Evolutionary conservation across 2,888 invertebrate species (phyloP), one percentile per base, ranked within the genome.

Genomic region (Eupithecia centaureata): DNA sequence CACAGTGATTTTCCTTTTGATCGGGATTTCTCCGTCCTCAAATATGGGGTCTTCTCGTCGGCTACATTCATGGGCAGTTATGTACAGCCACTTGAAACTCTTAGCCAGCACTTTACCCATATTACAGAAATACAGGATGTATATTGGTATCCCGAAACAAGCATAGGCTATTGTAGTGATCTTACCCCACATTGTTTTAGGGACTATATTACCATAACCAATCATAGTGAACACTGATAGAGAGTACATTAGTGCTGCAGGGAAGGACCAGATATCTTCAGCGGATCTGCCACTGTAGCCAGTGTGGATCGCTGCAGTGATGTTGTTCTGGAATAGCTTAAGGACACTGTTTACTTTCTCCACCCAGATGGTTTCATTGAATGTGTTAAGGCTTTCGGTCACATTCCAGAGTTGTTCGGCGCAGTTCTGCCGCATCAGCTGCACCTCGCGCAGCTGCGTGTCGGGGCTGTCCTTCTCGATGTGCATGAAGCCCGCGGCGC

Each of bases 211-310:
- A 0, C 98, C 98, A 82, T 97, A 98, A 2, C 98, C 98, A 77
- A 98, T 97, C 98, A 98, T 98, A 5, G 98, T 97, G 81, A 98
- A 97, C 7, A 97, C 96, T 28, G 97, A 97, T 13, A 98, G 87
- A 32, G 96, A 97, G 84, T 96, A 98, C 97, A 98, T 98, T 4
- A 98, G 87, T 0, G 98, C 97, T 0, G 97, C 97, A 0, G 98
- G 97, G 79, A 97, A 97, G 0, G 96, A 96, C 98, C 98, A 98
- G 64, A 96, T 95, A 68, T 97, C 96, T 56, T 94, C 92, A 0
- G 95, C 94, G 2, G 94, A 94, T 27, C 95, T 89, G 0, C 96
- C 96, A 80, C 95, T 96, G 83, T 97, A 97, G 0, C 96, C 96
- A 10, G 95, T 94, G 61, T 95, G 95, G 63, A 96, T 94, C 0